phyloP scores from a whole-genome alignment of 2,113 vertebrate species.

The Nothoprocta pentlandii region DNA sequence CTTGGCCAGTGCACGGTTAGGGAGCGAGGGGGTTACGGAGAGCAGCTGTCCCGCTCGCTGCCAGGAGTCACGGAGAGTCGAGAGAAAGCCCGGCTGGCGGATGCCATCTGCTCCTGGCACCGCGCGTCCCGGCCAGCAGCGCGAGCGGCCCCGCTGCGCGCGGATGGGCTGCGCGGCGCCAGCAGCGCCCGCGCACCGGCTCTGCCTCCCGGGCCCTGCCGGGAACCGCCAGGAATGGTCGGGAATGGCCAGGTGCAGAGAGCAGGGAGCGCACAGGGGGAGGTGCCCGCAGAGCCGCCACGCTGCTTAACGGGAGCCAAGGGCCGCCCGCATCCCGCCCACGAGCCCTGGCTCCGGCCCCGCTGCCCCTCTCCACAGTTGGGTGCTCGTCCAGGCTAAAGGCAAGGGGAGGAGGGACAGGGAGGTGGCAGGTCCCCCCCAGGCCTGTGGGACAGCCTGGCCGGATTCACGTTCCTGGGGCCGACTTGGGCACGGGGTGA shows the following conservation, averaged over 20 bases:
- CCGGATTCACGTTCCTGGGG: too few species aligned
- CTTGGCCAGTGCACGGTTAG: background rate
- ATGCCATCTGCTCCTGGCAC: constrained; percentile 69
- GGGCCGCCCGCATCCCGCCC: fast-evolving
- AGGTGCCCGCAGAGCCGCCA: fast-evolving
- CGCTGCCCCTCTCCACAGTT: fast-evolving
- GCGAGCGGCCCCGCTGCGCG: background rate
- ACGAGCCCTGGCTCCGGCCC: fast-evolving
- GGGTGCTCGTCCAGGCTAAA: fast-evolving
- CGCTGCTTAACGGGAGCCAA: fast-evolving
- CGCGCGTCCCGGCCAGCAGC: background rate
- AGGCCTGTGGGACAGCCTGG: too few species aligned
- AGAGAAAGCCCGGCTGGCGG: constrained; percentile 30
- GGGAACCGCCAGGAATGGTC: too few species aligned
- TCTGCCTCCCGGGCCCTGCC: too few species aligned
- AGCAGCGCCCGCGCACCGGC: background rate
- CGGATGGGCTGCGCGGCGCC: fast-evolving
- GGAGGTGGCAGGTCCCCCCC: too few species aligned
- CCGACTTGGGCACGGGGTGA: too few species aligned
- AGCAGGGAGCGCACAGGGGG: fast-evolving
- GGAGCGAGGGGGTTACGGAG: constrained; percentile 48
- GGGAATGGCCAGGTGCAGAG: background rate
- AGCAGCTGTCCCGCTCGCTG: constrained; percentile 31
- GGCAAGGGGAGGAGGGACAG: background rate
- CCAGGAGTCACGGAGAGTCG: constrained; percentile 52